Percentiles rank a stretch among this genome's conserved stretches.
These are phyloP conservation scores for Drosophila trapezifrons DNA, from an alignment of 1,140 invertebrate species.

Conservation along the genomic window DNA sequence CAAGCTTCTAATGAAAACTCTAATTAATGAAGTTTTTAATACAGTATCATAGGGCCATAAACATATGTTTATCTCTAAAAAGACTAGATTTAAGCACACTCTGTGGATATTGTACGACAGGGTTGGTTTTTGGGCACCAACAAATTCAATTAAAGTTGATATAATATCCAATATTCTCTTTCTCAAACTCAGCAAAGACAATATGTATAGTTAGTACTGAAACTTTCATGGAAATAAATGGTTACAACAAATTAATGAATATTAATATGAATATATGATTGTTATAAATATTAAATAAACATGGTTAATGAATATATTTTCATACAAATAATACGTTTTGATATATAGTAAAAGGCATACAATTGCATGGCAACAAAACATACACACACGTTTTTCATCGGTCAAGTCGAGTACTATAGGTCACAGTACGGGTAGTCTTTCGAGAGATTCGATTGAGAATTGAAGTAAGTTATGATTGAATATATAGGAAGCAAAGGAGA, in stretches of 20 bases:
- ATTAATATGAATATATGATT: not conserved
- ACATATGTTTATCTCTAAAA: too few relatives aligned
- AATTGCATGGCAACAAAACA: conserved; percentile 80
- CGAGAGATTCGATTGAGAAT: conserved; percentile 12
- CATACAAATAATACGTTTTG: conserved; percentile 46
- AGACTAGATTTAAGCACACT: too few relatives aligned
- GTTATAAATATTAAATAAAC: conserved; percentile 13
- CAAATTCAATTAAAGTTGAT: too few relatives aligned
- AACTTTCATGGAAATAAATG: not conserved
- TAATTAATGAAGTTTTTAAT: too few relatives aligned
- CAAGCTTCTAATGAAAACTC: too few relatives aligned
- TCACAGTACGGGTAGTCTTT: conserved; percentile 9
- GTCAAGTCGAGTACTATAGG: conserved; percentile 33
- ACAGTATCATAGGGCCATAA: too few relatives aligned
- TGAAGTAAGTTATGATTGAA: conserved; percentile 1
- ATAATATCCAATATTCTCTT: too few relatives aligned
- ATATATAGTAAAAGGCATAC: conserved; percentile 78
- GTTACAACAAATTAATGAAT: not conserved
- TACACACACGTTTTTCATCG: conserved; percentile 71
- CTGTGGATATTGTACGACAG: too few relatives aligned
- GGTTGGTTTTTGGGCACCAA: too few relatives aligned
- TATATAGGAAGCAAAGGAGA: conserved; percentile 1
- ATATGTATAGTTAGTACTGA: conserved; percentile 25
- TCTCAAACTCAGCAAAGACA: conserved; percentile 1
- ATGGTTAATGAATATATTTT: conserved; percentile 16